Evolutionary conservation across 2,888 invertebrate species (phyloP), one percentile per base, ranked within the genome.

Genomic region (Dasysyrphus tricinctus): DNA sequence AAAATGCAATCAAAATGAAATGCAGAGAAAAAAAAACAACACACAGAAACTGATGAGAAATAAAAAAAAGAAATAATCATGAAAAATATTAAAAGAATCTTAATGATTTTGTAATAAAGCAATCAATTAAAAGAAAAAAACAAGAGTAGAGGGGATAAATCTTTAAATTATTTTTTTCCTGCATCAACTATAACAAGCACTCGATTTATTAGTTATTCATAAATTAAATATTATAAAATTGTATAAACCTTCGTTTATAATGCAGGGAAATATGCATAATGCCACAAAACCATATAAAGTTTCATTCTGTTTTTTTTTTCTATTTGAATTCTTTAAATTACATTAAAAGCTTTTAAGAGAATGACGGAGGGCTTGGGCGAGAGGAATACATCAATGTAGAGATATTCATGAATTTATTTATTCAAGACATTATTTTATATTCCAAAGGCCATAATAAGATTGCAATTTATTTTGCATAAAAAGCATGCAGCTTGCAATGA

Each of bases 91-190:
- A 32, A 42, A 80, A 77, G 73, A 85, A 85, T 80, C 80, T 63
- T 51, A 85, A 85, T 80, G 73, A 39, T 44, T 80, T 69, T 73
- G 65, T 80, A 85, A 85, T 85, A 51, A 85, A 85, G 84, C 67
- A 80, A 80, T 85, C 84, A 80, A 56, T 80, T 85, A 61, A 49
- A 32, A 49, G 47, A 37, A 37, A 51, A n/a, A 5, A n/a, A 29
- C 32, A 65, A 14, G 34, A 70, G 24, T 24, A 3, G 63, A 57
- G 54, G 32, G 8, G 37, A 6, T 12, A 51, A 76, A 72, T 80
- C 76, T 76, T 84, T 76, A 51, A 76, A 80, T 76, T 37, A 76
- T 80, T 44, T 59, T 76, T 51, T 54, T 8, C 7, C 3, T 29
- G 14, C 67, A 67, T 24, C 47, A 12, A 54, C 19, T 39, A 37